These are phyloP conservation scores for Megamerina dolium DNA, from an alignment of 2,888 invertebrate species.

Conservation along the genomic window DNA sequence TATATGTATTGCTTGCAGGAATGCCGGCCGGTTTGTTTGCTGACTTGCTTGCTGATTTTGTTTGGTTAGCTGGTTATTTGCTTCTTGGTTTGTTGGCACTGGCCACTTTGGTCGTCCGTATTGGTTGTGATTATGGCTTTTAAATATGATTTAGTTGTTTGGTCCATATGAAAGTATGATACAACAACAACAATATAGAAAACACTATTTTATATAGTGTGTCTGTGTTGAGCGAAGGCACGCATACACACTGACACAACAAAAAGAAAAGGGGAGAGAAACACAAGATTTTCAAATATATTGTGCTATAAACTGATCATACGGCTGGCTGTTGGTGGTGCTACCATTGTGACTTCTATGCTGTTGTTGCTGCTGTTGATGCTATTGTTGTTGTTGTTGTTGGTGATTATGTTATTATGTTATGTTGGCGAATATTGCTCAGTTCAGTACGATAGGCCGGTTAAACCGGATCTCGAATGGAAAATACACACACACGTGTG, in stretches of 20 bases:
- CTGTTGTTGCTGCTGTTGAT: neutral
- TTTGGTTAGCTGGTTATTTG: too few relatives aligned
- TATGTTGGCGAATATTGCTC: neutral
- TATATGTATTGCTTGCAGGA: too few relatives aligned
- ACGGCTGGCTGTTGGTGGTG: neutral
- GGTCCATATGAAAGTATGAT: too few relatives aligned
- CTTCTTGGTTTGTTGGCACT: too few relatives aligned
- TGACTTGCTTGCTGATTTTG: too few relatives aligned
- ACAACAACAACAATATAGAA: too few relatives aligned
- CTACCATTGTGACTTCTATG: neutral
- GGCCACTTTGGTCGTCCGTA: too few relatives aligned
- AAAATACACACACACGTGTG: neutral
- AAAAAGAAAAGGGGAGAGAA: too few relatives aligned
- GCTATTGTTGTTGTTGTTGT: neutral
- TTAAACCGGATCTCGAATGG: neutral
- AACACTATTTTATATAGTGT: too few relatives aligned
- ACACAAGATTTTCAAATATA: slow-evolving; percentile 10
- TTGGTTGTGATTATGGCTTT: too few relatives aligned
- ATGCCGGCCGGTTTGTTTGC: slow-evolving; percentile 23
- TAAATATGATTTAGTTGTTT: too few relatives aligned
- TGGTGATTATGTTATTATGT: neutral
- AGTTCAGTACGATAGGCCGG: neutral
- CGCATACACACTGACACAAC: neutral
- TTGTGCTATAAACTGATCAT: too few relatives aligned
- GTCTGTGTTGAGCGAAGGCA: neutral